Evolutionary conservation across 2,888 invertebrate species (phyloP).

Genomic region (Drosophila neotestacea): DNA sequence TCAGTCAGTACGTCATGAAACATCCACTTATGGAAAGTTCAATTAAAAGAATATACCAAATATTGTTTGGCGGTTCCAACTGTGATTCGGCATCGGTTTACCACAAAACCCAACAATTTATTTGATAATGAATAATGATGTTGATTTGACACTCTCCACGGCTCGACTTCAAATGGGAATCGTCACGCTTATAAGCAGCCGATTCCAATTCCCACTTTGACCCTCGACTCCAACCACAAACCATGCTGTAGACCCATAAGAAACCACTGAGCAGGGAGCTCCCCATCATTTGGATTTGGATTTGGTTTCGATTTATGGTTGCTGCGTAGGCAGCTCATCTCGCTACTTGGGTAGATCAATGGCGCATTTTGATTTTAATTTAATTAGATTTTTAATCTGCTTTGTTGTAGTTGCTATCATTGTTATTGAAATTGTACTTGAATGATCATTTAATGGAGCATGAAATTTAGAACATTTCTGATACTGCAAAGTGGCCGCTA

Average conservation of each 20-base stretch:
- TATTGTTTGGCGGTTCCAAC: slow-evolving; percentile 56
- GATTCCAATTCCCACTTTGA: slow-evolving; percentile 26
- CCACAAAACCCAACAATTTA: slow-evolving; percentile 72
- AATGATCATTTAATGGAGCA: slow-evolving; percentile 74
- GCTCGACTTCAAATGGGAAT: slow-evolving; percentile 67
- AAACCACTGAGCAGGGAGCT: slow-evolving; percentile 33
- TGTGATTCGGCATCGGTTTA: slow-evolving; percentile 55
- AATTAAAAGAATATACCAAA: slow-evolving; percentile 67
- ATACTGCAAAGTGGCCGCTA: slow-evolving; percentile 65
- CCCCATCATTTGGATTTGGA: slow-evolving; percentile 24
- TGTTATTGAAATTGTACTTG: slow-evolving; percentile 48
- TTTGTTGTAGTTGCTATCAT: slow-evolving; percentile 27
- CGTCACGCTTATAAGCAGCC: slow-evolving; percentile 66
- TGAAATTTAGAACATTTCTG: slow-evolving; percentile 65
- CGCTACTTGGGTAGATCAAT: slow-evolving; percentile 69
- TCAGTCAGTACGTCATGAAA: slow-evolving; percentile 17
- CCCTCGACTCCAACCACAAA: slow-evolving; percentile 2
- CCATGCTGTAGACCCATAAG: slow-evolving; percentile 7
- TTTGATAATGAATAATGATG: slow-evolving; percentile 82
- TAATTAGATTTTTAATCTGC: slow-evolving; percentile 66
- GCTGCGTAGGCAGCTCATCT: slow-evolving; percentile 70
- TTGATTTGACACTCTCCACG: slow-evolving; percentile 77
- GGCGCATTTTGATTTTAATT: slow-evolving; percentile 66
- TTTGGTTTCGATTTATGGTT: slow-evolving; percentile 9
- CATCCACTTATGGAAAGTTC: slow-evolving; percentile 64